These are phyloP conservation scores for Andrena marginata DNA, from an alignment of 2,888 invertebrate species.

Conservation along the genomic window DNA sequence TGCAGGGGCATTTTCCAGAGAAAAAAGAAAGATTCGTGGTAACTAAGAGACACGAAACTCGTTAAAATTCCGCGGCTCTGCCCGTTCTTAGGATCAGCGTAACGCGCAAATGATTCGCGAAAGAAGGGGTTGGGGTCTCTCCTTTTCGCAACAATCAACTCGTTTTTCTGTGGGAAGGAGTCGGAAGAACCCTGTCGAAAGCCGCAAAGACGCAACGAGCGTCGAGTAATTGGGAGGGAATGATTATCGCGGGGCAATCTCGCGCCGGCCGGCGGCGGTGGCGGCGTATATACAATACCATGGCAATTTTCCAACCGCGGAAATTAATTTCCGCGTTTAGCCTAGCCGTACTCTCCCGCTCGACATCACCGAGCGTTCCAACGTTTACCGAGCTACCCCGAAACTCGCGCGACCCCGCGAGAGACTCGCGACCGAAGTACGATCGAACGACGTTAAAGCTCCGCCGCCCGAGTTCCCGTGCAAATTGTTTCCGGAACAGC, in stretches of 20 bases:
- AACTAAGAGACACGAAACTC: slow-evolving; percentile 72
- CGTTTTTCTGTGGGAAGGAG: neutral
- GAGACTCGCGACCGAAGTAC: slow-evolving; percentile 5
- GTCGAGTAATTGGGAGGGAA: slow-evolving; percentile 10
- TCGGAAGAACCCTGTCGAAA: neutral
- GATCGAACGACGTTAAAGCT: slow-evolving; percentile 9
- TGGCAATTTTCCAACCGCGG: slow-evolving; percentile 57
- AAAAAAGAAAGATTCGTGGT: slow-evolving; percentile 6
- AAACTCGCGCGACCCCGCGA: neutral
- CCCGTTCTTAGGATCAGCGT: slow-evolving; percentile 74
- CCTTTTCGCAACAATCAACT: neutral
- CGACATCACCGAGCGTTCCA: neutral
- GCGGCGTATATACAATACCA: slow-evolving; percentile 15
- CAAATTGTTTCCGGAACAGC: neutral
- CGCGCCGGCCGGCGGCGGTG: neutral
- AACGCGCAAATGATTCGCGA: slow-evolving; percentile 67
- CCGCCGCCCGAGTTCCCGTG: neutral
- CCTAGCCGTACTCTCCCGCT: neutral
- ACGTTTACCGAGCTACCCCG: neutral
- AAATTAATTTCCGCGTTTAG: slow-evolving; percentile 60
- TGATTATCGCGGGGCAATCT: slow-evolving; percentile 38
- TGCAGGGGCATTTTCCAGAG: neutral
- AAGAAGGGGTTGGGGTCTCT: slow-evolving; percentile 14
- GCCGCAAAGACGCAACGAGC: neutral
- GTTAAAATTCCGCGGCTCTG: slow-evolving; percentile 78